Evolutionary conservation across 2,888 invertebrate species (phyloP), one percentile per base, ranked within the genome.

Genomic region (Eudasyphora cyanicolor): DNA sequence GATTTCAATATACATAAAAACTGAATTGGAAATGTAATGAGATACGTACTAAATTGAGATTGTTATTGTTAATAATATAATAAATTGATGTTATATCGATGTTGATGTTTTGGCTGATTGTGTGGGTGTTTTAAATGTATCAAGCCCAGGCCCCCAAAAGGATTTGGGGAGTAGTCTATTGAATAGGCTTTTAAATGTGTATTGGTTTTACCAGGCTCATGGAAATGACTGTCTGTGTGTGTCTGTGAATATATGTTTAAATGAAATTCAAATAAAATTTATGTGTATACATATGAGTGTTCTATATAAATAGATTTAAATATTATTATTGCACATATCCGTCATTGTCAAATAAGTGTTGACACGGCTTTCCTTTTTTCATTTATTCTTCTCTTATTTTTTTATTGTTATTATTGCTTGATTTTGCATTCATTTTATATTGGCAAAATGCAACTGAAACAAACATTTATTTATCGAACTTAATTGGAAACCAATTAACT

Each of bases 401-500:
- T 27, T 27, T 8, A 57, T 57, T 57, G 27, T 12, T 60, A 1
- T 14, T 14, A 10, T 12, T 27, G 54, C 14, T 14, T 57, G n/a
- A 27, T 27, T 27, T n/a, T n/a, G n/a, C n/a, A n/a, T n/a, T n/a
- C n/a, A 14, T 19, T 21, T 57, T 57, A 29, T 27, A n/a, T 60
- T 29, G 29, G 21, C 24, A 24, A 67, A 42, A 67, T 35, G 38
- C 19, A 42, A 71, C 64, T 78, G 42, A 84, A 76, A 62, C 78
- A 76, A 73, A 81, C 67, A 42, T 67, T 67, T 67, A 14, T 67
- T 67, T 84, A 73, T 76, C 71, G 76, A 84, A 84, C 73, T 81
- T 84, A 81, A 84, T 84, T 81, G 84, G 78, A 84, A 84, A 81
- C 67, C 84, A 84, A 84, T 84, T 84, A 81, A 81, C 81, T 84